Base-by-base conservation (phyloP, 2,888 invertebrate species). In the Cryptus armator region DNA sequence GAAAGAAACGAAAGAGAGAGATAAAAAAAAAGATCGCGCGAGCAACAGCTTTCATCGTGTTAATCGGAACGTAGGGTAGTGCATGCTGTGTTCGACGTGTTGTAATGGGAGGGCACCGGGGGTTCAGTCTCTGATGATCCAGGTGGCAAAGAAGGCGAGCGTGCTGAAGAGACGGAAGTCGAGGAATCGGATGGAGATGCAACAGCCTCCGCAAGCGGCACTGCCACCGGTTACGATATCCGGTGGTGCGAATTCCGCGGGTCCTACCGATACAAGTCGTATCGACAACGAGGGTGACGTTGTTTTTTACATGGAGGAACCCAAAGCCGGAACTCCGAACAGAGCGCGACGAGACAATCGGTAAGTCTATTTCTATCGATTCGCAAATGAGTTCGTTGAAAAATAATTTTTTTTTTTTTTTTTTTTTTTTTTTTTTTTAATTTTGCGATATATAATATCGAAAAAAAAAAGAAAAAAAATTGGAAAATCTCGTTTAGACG, bases 91-190 rank as follows among this genome's bases (percentile, higher is more conserved):
- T 87, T 87, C 86, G 88, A 88, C 88, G 92, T 92, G 89, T 91
- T 91, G 92, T 93, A 93, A 93, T 90, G 93, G 92, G 92, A 92
- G 92, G 93, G 93, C 92, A 92, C 90, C 93, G 93, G 93, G 93
- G 95, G 95, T 95, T 95, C 95, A 96, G 96, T 96, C 96, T 95
- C 95, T 96, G 93, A 96, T 96, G 94, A 95, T 95, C 91, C 96
- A 96, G 96, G 96, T 96, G 91, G 96, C 96, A 86, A 96, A 97
- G 93, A 96, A 96, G 91, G 96, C 97, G 86, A 96, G 96, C 90
- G 96, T 97, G 87, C 94, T 97, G 89, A 96, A 96, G 92, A 94
- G 97, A 85, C 94, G 96, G 84, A 96, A 96, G 92, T 96, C 96
- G 74, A 94, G 95, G 90, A 96, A 96, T 90, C 95, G 96, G 88